Percentiles rank a stretch among this genome's conserved stretches.
phyloP scores from a whole-genome alignment of 2,797 vertebrate species.

The Enteromius radiatus region DNA sequence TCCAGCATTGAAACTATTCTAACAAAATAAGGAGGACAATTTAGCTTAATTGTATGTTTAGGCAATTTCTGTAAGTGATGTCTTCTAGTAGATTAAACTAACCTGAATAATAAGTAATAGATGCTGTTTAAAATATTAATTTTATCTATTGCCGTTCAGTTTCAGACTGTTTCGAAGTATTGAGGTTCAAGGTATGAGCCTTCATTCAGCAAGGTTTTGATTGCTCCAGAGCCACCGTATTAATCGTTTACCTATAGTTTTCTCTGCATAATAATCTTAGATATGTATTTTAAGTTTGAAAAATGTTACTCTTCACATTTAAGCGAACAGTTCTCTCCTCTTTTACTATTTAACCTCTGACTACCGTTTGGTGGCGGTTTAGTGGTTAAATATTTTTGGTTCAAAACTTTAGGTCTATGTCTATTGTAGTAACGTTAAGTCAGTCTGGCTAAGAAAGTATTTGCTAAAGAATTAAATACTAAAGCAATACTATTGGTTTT shows the following conservation, averaged over 20 bases:
- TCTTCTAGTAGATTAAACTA: background rate
- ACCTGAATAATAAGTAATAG: background rate
- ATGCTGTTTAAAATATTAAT: background rate
- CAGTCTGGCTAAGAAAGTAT: background rate
- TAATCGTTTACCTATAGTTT: background rate
- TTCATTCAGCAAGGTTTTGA: background rate
- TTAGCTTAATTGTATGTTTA: background rate
- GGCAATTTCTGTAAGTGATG: background rate
- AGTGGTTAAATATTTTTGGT: conserved; percentile 3
- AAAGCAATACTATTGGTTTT: conserved; percentile 23
- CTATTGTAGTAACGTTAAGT: background rate
- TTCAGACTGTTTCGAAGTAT: background rate
- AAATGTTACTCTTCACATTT: background rate
- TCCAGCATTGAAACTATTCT: background rate
- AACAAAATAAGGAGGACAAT: background rate
- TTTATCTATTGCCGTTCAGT: background rate
- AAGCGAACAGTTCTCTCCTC: background rate
- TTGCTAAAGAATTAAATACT: conserved; percentile 5
- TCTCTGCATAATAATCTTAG: background rate
- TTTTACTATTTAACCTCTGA: background rate
- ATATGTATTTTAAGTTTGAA: background rate
- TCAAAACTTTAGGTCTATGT: background rate
- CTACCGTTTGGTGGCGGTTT: background rate
- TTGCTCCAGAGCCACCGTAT: background rate
- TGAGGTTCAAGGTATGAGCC: no score